Conservation (phyloP, 2,888 invertebrate genomes). For the Glaucopsyche alexis region DNA sequence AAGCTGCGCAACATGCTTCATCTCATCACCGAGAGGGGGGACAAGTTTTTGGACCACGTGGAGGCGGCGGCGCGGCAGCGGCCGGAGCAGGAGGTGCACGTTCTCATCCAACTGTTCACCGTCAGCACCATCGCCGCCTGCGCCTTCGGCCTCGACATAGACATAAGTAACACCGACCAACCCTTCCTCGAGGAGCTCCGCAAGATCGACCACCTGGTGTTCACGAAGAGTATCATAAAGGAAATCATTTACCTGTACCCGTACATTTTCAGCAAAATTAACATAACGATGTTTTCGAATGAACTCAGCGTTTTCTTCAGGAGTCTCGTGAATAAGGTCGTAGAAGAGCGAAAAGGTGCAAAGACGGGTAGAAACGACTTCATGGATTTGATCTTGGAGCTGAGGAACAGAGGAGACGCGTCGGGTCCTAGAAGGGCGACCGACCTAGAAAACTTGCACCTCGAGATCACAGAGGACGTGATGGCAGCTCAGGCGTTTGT, state of each 20-base stretch:
- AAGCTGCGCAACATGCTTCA: constrained; percentile 58
- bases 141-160: background rate
- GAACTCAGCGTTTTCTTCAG: background rate
- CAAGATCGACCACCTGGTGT: background rate
- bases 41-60: constrained; percentile 32
- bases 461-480: constrained; percentile 11
- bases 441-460: background rate
- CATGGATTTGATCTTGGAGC: background rate
- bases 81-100: background rate
- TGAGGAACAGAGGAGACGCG: background rate
- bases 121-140: background rate
- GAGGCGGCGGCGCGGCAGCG: background rate
- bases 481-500: too few relatives aligned
- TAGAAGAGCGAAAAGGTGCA: background rate
- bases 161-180: background rate
- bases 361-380: background rate
- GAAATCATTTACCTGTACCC: background rate
- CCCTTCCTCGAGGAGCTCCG: background rate
- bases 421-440: background rate
- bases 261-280: background rate
- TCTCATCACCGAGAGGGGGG: constrained; percentile 48
- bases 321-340: background rate
- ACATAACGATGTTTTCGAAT: background rate
- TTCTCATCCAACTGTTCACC: background rate
- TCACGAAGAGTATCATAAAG: background rate